A percentile compares a stretch with the other conserved stretches of the same genome.
Evolutionary conservation across 2,888 invertebrate genomes (phyloP).

Genomic region (Callyntrura sp.): DNA sequence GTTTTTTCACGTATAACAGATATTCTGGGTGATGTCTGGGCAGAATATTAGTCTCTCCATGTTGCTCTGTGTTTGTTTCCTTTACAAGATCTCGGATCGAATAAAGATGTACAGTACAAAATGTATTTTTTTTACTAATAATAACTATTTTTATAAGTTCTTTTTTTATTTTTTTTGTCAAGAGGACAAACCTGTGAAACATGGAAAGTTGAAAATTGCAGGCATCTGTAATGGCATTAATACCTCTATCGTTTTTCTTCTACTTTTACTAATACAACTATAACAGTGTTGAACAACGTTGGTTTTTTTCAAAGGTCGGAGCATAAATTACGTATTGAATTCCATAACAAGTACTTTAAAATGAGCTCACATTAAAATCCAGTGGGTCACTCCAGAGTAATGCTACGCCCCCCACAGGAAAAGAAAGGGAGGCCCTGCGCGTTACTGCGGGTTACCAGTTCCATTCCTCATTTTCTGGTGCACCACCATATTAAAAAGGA

Average conservation of each 20-base stretch:
- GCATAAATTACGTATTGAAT: conserved; percentile 22
- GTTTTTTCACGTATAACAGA: background rate
- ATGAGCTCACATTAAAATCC: conserved; percentile 14
- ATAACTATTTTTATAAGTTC: background rate
- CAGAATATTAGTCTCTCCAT: conserved; percentile 75
- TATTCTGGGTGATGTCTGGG: conserved; percentile 23
- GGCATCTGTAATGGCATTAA: too few relatives aligned
- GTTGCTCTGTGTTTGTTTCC: conserved; percentile 64
- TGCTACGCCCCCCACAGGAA: too few relatives aligned
- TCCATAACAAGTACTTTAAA: background rate
- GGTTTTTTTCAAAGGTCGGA: conserved; percentile 36
- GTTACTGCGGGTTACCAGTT: too few relatives aligned
- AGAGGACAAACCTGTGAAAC: background rate
- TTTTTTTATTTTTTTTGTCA: background rate
- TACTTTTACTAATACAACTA: conserved; percentile 8
- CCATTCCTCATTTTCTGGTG: too few relatives aligned
- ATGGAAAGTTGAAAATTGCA: background rate
- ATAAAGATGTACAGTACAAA: conserved; percentile 47
- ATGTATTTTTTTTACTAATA: conserved; percentile 1
- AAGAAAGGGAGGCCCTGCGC: too few relatives aligned
- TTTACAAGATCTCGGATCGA: conserved; percentile 34
- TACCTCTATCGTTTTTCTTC: background rate
- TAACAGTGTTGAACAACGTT: conserved; percentile 52
- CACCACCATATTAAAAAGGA: too few relatives aligned
- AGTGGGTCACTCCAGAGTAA: too few relatives aligned